Evolutionary conservation across 2,888 invertebrate species (phyloP).

Genomic region (Myopa testacea): DNA sequence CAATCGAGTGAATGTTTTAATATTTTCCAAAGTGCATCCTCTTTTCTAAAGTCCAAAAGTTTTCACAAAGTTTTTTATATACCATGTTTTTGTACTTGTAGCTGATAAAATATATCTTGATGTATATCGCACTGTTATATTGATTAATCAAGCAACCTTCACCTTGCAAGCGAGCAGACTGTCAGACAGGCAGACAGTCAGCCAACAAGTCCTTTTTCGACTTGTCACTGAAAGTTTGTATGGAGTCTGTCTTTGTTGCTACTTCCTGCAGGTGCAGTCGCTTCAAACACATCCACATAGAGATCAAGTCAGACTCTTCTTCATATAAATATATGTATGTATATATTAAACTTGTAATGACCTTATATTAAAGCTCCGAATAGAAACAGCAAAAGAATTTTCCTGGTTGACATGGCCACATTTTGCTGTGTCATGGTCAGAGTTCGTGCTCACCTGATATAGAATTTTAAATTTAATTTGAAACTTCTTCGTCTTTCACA

Average conservation of each 20-base stretch:
- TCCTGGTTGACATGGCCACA: constrained; percentile 4
- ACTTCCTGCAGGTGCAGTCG: not conserved
- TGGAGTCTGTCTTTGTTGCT: not conserved
- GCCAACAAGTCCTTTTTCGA: not conserved
- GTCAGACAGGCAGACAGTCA: not conserved
- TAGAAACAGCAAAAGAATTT: not conserved
- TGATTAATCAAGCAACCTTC: constrained; percentile 17
- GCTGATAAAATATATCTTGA: too few relatives aligned
- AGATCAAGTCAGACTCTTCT: not conserved
- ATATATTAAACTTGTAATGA: not conserved
- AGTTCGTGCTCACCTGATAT: constrained; percentile 25
- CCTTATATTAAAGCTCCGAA: constrained; percentile 6
- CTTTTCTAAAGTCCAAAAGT: too few relatives aligned
- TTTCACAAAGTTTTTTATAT: too few relatives aligned
- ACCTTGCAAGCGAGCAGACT: constrained; percentile 3
- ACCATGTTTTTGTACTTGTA: too few relatives aligned
- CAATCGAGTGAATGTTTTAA: too few relatives aligned
- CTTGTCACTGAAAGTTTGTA: not conserved
- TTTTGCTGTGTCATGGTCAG: constrained; percentile 32
- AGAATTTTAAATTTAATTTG: constrained; percentile 43
- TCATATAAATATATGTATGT: too few relatives aligned
- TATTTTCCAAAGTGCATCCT: too few relatives aligned
- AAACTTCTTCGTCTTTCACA: too few relatives aligned
- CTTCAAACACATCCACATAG: not conserved
- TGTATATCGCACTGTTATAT: too few relatives aligned